These are phyloP conservation scores for Hydractinia symbiolongicarpus DNA, from an alignment of 30 jellyfish, hydroid and myxozoan genomes.

Conservation along the genomic window DNA sequence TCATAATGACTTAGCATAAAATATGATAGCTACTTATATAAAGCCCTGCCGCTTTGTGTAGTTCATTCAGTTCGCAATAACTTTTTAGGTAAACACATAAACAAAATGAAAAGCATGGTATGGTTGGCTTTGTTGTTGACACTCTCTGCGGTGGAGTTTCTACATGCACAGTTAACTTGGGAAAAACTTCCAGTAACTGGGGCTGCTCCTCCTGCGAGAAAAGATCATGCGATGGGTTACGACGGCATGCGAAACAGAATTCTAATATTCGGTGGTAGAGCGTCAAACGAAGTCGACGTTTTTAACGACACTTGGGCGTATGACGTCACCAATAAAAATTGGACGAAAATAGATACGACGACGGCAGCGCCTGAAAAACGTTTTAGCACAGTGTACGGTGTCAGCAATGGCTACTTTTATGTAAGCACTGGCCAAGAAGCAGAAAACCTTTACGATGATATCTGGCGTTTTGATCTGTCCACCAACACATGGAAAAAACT, in stretches of 20 bases:
- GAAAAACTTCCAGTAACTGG: slow-evolving; percentile 26
- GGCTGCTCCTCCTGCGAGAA: slow-evolving; percentile 38
- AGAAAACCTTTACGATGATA: slow-evolving; percentile 12
- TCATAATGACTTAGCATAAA: too few species aligned
- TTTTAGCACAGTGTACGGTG: slow-evolving; percentile 38
- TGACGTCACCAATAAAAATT: slow-evolving; percentile 15
- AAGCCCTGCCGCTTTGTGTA: too few species aligned
- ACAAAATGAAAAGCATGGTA: too few species aligned
- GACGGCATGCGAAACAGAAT: slow-evolving; percentile 25
- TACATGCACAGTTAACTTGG: slow-evolving; percentile 39
- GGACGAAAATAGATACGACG: slow-evolving; percentile 31
- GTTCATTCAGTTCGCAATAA: too few species aligned
- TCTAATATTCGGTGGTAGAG: slow-evolving; percentile 49
- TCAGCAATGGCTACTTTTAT: neutral
- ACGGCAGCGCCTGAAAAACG: slow-evolving; percentile 37
- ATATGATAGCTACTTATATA: too few species aligned
- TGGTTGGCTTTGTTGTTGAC: neutral
- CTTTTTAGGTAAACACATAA: too few species aligned
- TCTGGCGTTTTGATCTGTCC: slow-evolving; percentile 36
- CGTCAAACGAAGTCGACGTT: neutral
- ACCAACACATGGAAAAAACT: slow-evolving; percentile 35
- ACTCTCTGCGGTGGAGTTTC: slow-evolving; percentile 1
- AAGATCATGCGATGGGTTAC: slow-evolving; percentile 45
- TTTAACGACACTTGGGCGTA: slow-evolving; percentile 53
- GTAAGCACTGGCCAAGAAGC: slow-evolving; percentile 51